phyloP scores from a whole-genome alignment of 35 echinoderm and acorn worm genomes.

The Apostichopus parvimensis region DNA sequence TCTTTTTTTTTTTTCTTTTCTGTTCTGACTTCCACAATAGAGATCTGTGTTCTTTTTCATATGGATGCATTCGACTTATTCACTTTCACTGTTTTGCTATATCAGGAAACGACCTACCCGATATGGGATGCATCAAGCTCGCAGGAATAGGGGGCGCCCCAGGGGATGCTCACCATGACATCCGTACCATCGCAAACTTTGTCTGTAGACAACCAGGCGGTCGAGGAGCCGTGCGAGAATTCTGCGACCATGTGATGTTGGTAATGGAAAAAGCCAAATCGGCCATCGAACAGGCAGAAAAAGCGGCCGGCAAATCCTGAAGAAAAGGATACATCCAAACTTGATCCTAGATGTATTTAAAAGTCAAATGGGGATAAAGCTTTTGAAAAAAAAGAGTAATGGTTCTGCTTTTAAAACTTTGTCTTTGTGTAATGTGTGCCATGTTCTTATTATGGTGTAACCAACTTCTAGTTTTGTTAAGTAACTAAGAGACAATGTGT shows the following conservation, averaged over 20 bases:
- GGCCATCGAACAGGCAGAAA: constrained; percentile 56
- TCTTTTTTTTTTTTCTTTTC: not conserved
- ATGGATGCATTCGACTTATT: not conserved
- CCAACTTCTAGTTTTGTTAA: no score
- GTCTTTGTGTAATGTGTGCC: no score
- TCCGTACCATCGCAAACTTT: constrained; percentile 65
- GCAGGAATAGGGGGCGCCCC: constrained; percentile 76
- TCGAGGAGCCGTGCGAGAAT: constrained; percentile 77
- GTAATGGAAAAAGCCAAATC: constrained; percentile 83
- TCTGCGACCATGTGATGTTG: constrained; percentile 84
- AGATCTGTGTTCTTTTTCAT: not conserved
- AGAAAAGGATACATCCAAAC: not conserved
- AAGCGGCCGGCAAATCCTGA: constrained; percentile 4
- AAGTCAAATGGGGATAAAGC: no score
- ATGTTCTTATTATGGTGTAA: no score
- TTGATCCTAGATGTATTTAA: no score
- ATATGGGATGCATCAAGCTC: constrained; percentile 75
- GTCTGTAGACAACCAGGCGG: constrained; percentile 73
- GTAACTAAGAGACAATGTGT: no score
- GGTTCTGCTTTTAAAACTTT: no score
- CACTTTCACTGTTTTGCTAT: not conserved
- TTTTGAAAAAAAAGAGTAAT: no score
- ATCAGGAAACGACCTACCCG: constrained; percentile 73
- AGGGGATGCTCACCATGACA: constrained; percentile 62
- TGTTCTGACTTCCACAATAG: not conserved